Percentiles rank a stretch among this genome's conserved stretches.
These are phyloP conservation scores for Liopterus haemorrhoidalis DNA, from an alignment of 2,888 invertebrate genomes.

Conservation along the genomic window DNA sequence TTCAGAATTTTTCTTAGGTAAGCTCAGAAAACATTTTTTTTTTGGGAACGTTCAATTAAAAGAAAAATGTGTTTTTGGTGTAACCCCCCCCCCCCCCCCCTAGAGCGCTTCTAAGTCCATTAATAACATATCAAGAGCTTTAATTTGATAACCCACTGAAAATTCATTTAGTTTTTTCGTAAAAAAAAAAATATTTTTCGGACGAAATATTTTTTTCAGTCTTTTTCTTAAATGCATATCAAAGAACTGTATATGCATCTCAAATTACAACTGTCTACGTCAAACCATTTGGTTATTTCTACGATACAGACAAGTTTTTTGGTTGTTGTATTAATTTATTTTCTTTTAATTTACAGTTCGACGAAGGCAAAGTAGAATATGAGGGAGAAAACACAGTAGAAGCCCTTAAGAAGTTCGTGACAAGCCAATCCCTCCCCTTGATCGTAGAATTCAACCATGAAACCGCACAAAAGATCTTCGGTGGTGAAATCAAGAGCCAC, in stretches of 20 bases:
- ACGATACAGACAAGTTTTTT: background rate
- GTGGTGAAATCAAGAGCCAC: conserved; percentile 96
- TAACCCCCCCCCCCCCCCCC: too few species aligned
- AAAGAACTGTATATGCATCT: conserved; percentile 6
- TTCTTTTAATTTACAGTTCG: conserved; percentile 57
- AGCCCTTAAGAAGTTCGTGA: conserved; percentile 73
- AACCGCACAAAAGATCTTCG: conserved; percentile 97
- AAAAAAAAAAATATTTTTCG: too few species aligned
- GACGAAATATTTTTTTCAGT: too few species aligned
- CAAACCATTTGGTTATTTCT: conserved; percentile 4
- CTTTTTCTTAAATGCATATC: too few species aligned
- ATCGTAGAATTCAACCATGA: conserved; percentile 96
- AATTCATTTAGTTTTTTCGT: too few species aligned
- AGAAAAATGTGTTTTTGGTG: too few species aligned
- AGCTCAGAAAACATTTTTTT: too few species aligned
- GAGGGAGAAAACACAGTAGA: conserved; percentile 62
- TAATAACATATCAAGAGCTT: too few species aligned
- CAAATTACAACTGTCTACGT: background rate
- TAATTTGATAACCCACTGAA: too few species aligned
- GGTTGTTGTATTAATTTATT: conserved; percentile 10
- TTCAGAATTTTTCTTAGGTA: too few species aligned
- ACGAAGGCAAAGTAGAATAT: conserved; percentile 72
- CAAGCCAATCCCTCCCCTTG: conserved; percentile 77
- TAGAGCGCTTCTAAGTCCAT: too few species aligned
- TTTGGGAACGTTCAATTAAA: too few species aligned